Evolutionary conservation across 2,888 invertebrate species (phyloP).

Genomic region (Linnaemya tessellans): DNA sequence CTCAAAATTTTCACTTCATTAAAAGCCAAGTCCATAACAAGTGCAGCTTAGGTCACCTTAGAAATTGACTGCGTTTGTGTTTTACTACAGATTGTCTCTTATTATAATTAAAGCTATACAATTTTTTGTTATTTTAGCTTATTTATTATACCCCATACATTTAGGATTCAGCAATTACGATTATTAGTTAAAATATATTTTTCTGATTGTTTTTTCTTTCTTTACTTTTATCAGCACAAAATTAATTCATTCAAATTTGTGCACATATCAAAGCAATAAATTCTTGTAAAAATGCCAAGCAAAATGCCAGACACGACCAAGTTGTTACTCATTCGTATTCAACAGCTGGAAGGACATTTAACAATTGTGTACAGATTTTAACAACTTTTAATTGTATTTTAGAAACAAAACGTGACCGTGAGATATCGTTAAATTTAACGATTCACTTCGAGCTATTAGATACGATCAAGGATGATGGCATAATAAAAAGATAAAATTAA

Average conservation of each 20-base stretch:
- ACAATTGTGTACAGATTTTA: conserved; percentile 22
- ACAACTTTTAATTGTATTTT: conserved; percentile 41
- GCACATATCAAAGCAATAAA: conserved; percentile 8
- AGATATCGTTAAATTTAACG: background rate
- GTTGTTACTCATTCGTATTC: conserved; percentile 2
- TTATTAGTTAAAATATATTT: background rate
- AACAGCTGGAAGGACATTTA: background rate
- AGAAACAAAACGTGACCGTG: conserved; percentile 25
- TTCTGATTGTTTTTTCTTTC: background rate
- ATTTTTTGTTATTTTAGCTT: background rate
- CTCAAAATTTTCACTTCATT: too few relatives aligned
- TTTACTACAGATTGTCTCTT: too few relatives aligned
- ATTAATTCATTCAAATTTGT: conserved; percentile 18
- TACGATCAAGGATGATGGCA: background rate
- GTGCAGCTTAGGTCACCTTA: too few relatives aligned
- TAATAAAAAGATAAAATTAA: background rate
- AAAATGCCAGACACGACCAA: background rate
- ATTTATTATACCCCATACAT: background rate
- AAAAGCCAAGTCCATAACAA: background rate
- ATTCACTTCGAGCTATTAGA: background rate
- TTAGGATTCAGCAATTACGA: background rate
- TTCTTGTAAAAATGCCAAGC: conserved; percentile 19
- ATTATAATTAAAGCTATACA: background rate
- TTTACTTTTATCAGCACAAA: background rate
- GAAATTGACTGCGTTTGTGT: too few relatives aligned